A percentile compares a stretch with the other conserved stretches of the same genome.
Conservation (phyloP, 2,888 invertebrate genomes). For the Trissoscelio sp. region DNA sequence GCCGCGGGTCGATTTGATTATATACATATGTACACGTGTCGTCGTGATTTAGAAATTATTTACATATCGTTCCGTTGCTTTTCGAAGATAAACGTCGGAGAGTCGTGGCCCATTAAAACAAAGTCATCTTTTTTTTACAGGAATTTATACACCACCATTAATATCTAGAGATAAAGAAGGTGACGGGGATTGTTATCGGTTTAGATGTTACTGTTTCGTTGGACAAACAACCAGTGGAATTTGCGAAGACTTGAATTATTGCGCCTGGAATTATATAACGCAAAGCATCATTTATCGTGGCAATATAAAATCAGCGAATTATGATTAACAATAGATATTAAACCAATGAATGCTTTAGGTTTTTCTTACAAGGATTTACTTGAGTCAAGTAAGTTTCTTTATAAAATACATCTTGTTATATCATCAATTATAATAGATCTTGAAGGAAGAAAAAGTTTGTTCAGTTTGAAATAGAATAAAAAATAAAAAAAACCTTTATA, state of each 20-base stretch:
- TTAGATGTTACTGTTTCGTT: neutral
- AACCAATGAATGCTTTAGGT: too few species aligned
- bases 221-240: slow-evolving; percentile 38
- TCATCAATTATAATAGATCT: too few species aligned
- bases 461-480: too few species aligned
- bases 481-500: too few species aligned
- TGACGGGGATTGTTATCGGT: slow-evolving; percentile 25
- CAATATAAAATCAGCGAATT: too few species aligned
- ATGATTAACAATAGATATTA: too few species aligned
- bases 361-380: too few species aligned
- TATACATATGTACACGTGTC: slow-evolving; percentile 65
- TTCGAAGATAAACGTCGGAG: slow-evolving; percentile 14
- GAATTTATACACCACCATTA: slow-evolving; percentile 35
- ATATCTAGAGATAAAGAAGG: too few species aligned
- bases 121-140: slow-evolving; percentile 36
- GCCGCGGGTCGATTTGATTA: slow-evolving; percentile 50
- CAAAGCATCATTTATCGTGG: neutral
- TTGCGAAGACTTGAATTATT: slow-evolving; percentile 56
- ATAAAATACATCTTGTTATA: too few species aligned
- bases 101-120: neutral
- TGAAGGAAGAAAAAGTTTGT: too few species aligned
- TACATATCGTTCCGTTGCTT: slow-evolving; percentile 48
- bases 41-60: slow-evolving; percentile 62
- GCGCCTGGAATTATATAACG: neutral
- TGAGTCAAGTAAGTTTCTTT: too few species aligned